Conservation (phyloP, 2,113 vertebrate species). For the Cottus gobio region DNA sequence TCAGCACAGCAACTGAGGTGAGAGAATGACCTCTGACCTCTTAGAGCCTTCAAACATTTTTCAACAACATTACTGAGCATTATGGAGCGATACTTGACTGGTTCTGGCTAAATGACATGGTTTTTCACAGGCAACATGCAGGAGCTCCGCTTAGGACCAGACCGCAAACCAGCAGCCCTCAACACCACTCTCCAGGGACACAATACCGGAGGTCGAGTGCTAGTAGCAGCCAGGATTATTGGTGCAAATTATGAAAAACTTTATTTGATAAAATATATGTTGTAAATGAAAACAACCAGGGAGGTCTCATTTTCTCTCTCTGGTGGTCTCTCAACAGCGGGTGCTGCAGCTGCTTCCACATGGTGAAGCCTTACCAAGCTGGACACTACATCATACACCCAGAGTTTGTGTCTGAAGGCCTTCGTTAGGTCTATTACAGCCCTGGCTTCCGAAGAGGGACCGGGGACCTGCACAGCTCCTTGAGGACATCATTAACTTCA, state of each 20-base stretch:
- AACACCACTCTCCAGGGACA: slow-evolving; percentile 12
- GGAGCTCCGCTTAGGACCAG: slow-evolving; percentile 38
- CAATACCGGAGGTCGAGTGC: slow-evolving; percentile 54
- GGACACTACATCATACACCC: slow-evolving; percentile 83
- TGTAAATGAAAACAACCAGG: neutral
- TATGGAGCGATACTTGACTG: neutral
- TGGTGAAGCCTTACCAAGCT: slow-evolving; percentile 79
- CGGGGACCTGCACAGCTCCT: slow-evolving; percentile 1
- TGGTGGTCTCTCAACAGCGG: slow-evolving; percentile 66
- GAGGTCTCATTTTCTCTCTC: slow-evolving; percentile 18
- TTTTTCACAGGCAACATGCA: slow-evolving; percentile 56
- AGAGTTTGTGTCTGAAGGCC: slow-evolving; percentile 81
- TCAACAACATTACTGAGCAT: neutral
- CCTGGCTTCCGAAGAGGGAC: slow-evolving; percentile 4
- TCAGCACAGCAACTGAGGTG: slow-evolving; percentile 49
- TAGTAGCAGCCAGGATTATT: slow-evolving; percentile 51
- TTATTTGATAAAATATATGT: neutral
- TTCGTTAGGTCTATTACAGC: slow-evolving; percentile 41
- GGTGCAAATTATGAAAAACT: slow-evolving; percentile 32
- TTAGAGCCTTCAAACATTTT: neutral
- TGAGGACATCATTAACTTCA: slow-evolving; percentile 23
- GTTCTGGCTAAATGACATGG: neutral
- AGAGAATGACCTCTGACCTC: slow-evolving; percentile 30
- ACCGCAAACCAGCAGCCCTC: slow-evolving; percentile 46
- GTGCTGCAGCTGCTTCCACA: slow-evolving; percentile 83